Base-by-base conservation (phyloP, 2,797 vertebrate species). In the Anomalospiza imberbis region DNA sequence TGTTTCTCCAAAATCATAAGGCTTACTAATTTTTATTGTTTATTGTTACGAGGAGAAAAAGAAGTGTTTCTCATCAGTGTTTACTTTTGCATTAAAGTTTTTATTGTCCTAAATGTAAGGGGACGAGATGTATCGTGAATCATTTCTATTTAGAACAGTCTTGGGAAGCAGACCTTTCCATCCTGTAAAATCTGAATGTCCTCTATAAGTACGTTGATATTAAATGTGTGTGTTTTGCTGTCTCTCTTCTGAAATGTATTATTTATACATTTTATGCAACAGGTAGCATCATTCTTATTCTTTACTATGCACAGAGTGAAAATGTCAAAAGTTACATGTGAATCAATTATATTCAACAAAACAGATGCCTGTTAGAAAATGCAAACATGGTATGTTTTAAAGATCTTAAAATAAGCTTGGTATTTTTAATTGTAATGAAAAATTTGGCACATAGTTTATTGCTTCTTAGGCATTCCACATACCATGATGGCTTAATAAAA, bases 251-350 rank as follows among this genome's bases (percentile, higher is more conserved):
- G 40, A 63, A 78, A 71, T 15, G 62, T 74, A 0, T 42, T 42
- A 42, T 80, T 77, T 86, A 62, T 67, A 92, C 47, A 42, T 32
- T 18, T 28, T 22, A 61, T 18, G 67, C 74, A 93, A 74, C 51
- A 31, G 90, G 68, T 72, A 60, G 26, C 26, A 85, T 8, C 66
- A 18, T 51, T 97, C 67, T 57, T 32, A 9, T n/a, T 85, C 84
- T 94, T 91, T 93, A 66, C 87, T 94, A 71, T 95, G 90, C 76
- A 66, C 42, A 89, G 83, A 97, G 88, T 93, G 95, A 92, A 96
- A 96, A 94, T 91, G 95, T 96, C 97, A 97, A 96, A 98, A 98
- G 98, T 98, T 98, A 96, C 95, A 95, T 78, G 88, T 96, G 54
- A 96, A 95, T 96, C 85, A 75, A 62, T 94, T 96, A 85, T 93